phyloP scores from a whole-genome alignment of 2,888 invertebrate species.

The Tipula vernalis region DNA sequence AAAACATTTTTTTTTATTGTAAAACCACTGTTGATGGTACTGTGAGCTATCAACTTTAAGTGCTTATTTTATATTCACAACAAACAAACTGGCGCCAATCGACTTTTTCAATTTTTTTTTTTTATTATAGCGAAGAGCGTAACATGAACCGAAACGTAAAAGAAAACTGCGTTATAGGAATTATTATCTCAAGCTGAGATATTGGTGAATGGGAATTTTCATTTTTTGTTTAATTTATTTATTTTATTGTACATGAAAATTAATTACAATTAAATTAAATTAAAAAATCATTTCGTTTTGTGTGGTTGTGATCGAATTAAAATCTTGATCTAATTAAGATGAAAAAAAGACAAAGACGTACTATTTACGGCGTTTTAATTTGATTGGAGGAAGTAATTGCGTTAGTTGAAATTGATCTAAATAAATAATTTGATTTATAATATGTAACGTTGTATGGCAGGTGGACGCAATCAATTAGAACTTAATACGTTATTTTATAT shows the following conservation, averaged over 20 bases:
- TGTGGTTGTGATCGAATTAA: neutral
- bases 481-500: neutral
- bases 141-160: neutral
- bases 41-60: neutral
- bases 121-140: neutral
- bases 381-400: neutral
- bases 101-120: neutral
- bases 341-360: neutral
- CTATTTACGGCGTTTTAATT: neutral
- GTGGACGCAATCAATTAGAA: neutral
- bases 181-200: neutral
- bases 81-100: neutral
- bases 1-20: neutral
- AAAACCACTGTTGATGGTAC: neutral
- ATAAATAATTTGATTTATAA: neutral
- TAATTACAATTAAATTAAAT: neutral
- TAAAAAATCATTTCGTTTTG: neutral
- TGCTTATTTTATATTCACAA: neutral
- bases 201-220: neutral
- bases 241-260: neutral
- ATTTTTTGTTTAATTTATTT: neutral
- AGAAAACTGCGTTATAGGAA: neutral
- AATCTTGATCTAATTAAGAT: neutral
- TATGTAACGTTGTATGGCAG: neutral
- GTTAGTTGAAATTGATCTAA: neutral